Conservation (phyloP, 2,113 vertebrate species). For the Cryptomyrus ogoouensis region DNA sequence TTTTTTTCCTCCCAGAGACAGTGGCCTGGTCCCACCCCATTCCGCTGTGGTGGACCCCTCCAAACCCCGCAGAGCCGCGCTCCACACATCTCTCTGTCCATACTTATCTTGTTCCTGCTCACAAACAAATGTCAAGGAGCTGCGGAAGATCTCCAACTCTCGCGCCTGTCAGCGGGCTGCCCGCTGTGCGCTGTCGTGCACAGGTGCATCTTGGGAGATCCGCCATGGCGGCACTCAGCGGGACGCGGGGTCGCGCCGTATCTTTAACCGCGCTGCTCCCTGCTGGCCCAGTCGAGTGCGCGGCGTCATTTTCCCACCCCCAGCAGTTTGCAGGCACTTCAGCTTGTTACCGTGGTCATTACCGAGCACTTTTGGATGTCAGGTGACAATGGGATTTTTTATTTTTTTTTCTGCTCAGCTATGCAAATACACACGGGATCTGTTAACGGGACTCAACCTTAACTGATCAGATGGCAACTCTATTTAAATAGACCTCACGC, state of each 20-base stretch:
- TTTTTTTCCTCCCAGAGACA: not conserved
- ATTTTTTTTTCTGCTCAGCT: not conserved
- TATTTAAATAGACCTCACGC: not conserved
- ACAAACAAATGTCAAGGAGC: constrained; percentile 2
- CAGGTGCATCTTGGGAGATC: constrained; percentile 1
- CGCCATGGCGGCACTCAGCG: not conserved
- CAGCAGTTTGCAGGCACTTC: not conserved
- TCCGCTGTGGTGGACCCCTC: constrained; percentile 32
- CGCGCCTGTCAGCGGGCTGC: not conserved
- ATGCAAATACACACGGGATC: not conserved
- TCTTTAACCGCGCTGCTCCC: not conserved
- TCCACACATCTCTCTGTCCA: not conserved
- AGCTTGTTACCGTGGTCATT: not conserved
- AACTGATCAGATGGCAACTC: not conserved
- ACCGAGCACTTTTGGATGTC: constrained; percentile 1
- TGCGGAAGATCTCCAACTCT: not conserved
- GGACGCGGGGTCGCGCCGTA: not conserved
- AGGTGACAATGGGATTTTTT: not conserved
- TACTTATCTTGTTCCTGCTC: not conserved
- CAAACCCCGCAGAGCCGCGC: not conserved
- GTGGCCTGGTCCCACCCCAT: constrained; percentile 25
- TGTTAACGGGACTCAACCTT: not conserved
- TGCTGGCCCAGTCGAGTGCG: not conserved
- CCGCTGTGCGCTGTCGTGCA: constrained; percentile 1
- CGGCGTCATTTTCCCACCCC: not conserved